Conservation (phyloP, 2,797 vertebrate genomes). For the Sitta carolinensis region DNA sequence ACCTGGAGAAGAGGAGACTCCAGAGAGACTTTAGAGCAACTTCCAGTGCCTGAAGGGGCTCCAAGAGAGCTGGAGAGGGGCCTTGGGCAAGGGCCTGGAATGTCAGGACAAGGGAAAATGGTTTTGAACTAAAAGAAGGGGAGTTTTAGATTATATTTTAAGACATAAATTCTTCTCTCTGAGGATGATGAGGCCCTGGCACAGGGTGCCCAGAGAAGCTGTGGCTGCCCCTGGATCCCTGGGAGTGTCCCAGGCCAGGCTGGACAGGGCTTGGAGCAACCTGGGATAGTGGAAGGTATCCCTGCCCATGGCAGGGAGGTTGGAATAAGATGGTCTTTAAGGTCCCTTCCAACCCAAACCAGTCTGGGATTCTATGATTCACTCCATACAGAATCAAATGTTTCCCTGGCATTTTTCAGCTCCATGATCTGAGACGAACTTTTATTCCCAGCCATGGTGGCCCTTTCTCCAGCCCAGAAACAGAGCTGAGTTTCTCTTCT, state of each 20-base stretch:
- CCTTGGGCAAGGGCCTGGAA: background rate
- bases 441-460: fast-evolving
- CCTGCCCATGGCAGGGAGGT: background rate
- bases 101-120: background rate
- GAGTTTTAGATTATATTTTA: background rate
- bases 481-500: background rate
- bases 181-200: background rate
- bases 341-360: background rate
- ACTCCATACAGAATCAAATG: background rate
- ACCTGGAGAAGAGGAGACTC: background rate
- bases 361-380: background rate
- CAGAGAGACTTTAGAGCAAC: background rate
- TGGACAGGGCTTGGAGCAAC: fast-evolving
- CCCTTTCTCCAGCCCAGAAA: background rate
- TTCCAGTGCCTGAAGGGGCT: background rate
- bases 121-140: background rate
- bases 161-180: background rate
- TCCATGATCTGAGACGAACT: fast-evolving
- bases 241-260: background rate
- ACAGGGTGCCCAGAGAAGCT: background rate
- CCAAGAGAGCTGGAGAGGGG: background rate
- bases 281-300: background rate
- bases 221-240: background rate
- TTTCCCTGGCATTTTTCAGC: background rate
- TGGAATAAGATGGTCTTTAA: fast-evolving